phyloP scores from a whole-genome alignment of 2,888 invertebrate species.

The Drosophila stalkeri region DNA sequence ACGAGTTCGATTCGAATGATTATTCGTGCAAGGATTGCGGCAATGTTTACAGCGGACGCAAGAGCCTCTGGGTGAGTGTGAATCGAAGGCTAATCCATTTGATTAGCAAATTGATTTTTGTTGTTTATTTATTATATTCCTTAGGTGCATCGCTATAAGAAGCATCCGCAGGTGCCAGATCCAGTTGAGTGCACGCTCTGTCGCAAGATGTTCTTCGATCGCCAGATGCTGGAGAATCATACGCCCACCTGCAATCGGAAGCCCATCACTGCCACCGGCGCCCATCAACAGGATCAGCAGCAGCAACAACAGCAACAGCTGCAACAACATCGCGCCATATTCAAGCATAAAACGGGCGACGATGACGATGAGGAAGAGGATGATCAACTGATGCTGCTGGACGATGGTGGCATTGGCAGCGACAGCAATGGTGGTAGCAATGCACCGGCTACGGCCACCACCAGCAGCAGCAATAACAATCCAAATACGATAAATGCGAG shows the following conservation, averaged over 20 bases:
- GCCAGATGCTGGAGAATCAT: slow-evolving; percentile 84
- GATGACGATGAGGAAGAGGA: slow-evolving; percentile 70
- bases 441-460: slow-evolving; percentile 6
- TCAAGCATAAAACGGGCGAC: slow-evolving; percentile 80
- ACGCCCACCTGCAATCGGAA: slow-evolving; percentile 83
- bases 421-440: slow-evolving; percentile 38
- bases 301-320: slow-evolving; percentile 13
- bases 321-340: slow-evolving; percentile 31
- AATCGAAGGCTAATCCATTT: too few species aligned
- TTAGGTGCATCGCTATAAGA: slow-evolving; percentile 85
- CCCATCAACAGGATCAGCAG: slow-evolving; percentile 64
- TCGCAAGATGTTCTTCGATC: slow-evolving; percentile 85
- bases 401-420: slow-evolving; percentile 41
- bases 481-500: slow-evolving; percentile 22
- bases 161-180: slow-evolving; percentile 85
- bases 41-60: slow-evolving; percentile 85
- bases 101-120: too few species aligned
- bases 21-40: slow-evolving; percentile 85
- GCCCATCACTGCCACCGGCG: slow-evolving; percentile 73
- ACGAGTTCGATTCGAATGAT: slow-evolving; percentile 85
- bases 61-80: slow-evolving; percentile 84
- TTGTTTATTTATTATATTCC: neutral
- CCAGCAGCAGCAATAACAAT: slow-evolving; percentile 1
- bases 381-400: slow-evolving; percentile 44
- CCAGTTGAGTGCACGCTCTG: slow-evolving; percentile 84